Conservation (phyloP, 2,113 vertebrate genomes). For the Pterophyllum scalare region DNA sequence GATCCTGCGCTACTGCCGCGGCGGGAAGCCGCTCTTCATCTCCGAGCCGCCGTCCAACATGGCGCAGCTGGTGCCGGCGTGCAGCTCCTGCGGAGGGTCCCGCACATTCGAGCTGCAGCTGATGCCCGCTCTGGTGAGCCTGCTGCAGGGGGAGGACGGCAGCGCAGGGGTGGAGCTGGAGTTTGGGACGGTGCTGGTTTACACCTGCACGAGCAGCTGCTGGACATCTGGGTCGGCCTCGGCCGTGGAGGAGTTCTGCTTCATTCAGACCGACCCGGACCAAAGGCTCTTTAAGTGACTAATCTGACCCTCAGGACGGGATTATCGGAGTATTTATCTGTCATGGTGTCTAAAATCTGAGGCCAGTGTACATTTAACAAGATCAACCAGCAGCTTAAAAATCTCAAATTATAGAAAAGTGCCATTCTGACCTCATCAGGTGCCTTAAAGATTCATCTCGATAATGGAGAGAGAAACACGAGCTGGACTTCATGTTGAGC, state of each 20-base stretch:
- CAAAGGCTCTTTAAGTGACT: conserved; percentile 62
- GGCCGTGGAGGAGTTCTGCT: conserved; percentile 61
- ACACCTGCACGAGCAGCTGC: conserved; percentile 66
- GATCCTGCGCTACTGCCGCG: conserved; percentile 65
- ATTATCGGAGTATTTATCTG: fast-evolving
- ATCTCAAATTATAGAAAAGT: neutral
- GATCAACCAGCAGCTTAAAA: neutral
- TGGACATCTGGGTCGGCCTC: conserved; percentile 2
- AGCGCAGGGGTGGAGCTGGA: conserved; percentile 36
- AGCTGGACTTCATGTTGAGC: neutral
- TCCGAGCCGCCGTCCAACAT: conserved; percentile 3
- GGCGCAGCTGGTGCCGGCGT: neutral
- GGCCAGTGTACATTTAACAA: fast-evolving
- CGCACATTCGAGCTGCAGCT: conserved; percentile 73
- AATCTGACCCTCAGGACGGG: neutral
- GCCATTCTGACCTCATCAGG: neutral
- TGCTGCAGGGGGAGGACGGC: conserved; percentile 21
- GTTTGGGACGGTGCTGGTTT: conserved; percentile 74
- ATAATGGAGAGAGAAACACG: neutral
- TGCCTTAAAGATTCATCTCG: too few species aligned
- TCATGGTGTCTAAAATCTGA: neutral
- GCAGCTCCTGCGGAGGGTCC: conserved; percentile 47
- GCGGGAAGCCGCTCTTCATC: conserved; percentile 57
- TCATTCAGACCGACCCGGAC: conserved; percentile 62
- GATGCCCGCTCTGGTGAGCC: conserved; percentile 71